Conservation (phyloP, 2,797 vertebrate species). For the Tokudaia tokunoshimensis region DNA sequence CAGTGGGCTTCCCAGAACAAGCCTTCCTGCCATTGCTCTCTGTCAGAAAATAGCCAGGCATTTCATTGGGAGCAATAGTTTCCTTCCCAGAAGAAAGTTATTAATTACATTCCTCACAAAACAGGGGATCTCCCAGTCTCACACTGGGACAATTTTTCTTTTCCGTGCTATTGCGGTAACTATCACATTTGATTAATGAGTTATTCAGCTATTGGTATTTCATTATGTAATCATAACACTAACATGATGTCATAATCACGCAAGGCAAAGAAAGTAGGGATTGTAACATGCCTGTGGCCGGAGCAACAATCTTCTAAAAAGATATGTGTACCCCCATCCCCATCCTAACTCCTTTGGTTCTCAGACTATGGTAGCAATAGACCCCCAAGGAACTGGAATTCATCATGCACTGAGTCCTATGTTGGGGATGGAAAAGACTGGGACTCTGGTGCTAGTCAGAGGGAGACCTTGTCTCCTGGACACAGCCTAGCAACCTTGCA, state of each 20-base stretch:
- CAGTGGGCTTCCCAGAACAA: conserved; percentile 18
- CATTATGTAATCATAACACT: background rate
- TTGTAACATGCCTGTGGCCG: background rate
- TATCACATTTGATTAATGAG: background rate
- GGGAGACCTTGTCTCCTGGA: background rate
- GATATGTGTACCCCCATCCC: background rate
- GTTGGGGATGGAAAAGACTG: background rate
- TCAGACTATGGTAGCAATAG: background rate
- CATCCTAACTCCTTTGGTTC: background rate
- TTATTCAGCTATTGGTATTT: background rate
- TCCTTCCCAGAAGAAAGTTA: conserved; percentile 46
- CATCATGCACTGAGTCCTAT: background rate
- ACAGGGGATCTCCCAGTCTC: background rate
- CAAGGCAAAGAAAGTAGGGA: background rate
- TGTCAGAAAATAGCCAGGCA: background rate
- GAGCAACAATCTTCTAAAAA: background rate
- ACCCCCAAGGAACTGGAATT: background rate
- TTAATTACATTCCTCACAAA: background rate
- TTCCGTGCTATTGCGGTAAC: background rate
- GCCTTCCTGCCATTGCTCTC: background rate
- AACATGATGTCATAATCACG: background rate
- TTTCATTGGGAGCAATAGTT: conserved; percentile 2
- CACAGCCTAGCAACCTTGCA: background rate
- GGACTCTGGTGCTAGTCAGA: background rate
- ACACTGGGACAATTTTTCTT: conserved; percentile 2